phyloP scores from a whole-genome alignment of 2,113 vertebrate species.

The Hystrix brachyura region DNA sequence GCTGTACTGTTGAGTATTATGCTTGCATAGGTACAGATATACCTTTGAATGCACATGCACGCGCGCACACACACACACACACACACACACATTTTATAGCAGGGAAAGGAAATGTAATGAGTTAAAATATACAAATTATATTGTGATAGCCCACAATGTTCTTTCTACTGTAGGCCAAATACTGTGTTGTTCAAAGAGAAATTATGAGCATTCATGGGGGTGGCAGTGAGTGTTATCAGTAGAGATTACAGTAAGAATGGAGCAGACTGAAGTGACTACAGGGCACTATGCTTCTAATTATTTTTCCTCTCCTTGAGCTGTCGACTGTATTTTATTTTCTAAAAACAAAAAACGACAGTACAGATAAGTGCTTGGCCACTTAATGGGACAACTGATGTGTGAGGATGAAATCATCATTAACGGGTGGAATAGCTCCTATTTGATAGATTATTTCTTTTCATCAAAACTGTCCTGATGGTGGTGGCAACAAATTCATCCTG shows the following conservation, averaged over 20 bases:
- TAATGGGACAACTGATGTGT: background rate
- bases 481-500: background rate
- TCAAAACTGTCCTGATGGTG: background rate
- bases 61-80: background rate
- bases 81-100: background rate
- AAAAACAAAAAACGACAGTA: background rate
- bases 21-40: background rate
- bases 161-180: background rate
- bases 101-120: background rate
- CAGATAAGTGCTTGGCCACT: background rate
- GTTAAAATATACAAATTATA: background rate
- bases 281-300: background rate
- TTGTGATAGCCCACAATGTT: background rate
- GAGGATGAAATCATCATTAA: background rate
- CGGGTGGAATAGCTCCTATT: background rate
- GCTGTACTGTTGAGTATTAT: background rate
- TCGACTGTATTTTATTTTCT: conserved; percentile 31
- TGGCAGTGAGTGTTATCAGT: background rate
- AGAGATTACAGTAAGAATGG: background rate
- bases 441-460: background rate
- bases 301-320: background rate
- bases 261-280: background rate
- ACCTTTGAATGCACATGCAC: background rate
- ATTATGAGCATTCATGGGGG: background rate
- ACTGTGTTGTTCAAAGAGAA: background rate